Evolutionary conservation across 2,797 vertebrate genomes (phyloP).

Genomic region (Darevskia mixta): DNA sequence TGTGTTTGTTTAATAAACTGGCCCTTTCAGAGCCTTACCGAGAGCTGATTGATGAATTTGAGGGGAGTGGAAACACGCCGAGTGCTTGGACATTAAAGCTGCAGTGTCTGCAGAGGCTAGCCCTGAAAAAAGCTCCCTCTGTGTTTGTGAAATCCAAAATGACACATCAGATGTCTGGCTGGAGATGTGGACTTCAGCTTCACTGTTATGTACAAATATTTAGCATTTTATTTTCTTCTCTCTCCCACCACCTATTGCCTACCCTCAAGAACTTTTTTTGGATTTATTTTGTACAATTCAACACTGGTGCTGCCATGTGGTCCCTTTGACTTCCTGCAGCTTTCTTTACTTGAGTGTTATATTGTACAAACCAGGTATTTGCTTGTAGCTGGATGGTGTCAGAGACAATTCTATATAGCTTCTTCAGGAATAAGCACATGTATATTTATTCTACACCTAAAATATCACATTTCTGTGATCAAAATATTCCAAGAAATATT

Average conservation of each 20-base stretch:
- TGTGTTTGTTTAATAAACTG: slow-evolving; percentile 82
- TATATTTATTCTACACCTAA: no score
- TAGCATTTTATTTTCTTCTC: slow-evolving; percentile 46
- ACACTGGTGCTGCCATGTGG: not conserved
- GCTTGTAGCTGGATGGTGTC: not conserved
- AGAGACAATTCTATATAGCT: no score
- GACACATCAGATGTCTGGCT: slow-evolving; percentile 74
- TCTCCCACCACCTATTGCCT: slow-evolving; percentile 3
- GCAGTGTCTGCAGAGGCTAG: slow-evolving; percentile 70
- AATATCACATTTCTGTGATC: not conserved
- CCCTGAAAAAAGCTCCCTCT: slow-evolving; percentile 76
- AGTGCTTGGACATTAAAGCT: slow-evolving; percentile 73
- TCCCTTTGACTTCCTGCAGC: not conserved
- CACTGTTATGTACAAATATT: slow-evolving; percentile 70
- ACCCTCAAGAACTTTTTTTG: not conserved
- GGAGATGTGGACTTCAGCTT: slow-evolving; percentile 47
- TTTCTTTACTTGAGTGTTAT: no score
- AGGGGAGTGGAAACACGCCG: slow-evolving; percentile 73
- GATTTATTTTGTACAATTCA: slow-evolving; percentile 18
- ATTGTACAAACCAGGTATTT: not conserved
- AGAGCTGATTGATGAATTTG: slow-evolving; percentile 76
- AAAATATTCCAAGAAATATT: not conserved
- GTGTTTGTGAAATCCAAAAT: slow-evolving; percentile 72
- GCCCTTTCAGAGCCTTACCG: slow-evolving; percentile 79
- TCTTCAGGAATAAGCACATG: not conserved